Evolutionary conservation across 2,888 invertebrate genomes (phyloP).

Genomic region (Enoplolaimus lenunculus): DNA sequence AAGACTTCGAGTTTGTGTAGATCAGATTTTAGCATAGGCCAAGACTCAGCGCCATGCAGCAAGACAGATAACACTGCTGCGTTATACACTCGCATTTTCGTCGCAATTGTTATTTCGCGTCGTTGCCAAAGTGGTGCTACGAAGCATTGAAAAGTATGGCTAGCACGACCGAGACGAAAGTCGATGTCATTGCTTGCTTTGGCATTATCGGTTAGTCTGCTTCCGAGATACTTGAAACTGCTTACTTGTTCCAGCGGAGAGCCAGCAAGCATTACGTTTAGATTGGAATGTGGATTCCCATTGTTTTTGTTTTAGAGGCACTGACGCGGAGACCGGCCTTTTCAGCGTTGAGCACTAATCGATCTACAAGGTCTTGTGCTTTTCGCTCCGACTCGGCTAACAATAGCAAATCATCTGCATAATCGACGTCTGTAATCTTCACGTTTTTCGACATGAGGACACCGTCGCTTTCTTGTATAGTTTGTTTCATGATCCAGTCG

Average conservation of each 20-base stretch:
- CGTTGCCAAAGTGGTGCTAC: neutral
- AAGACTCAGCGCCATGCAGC: neutral
- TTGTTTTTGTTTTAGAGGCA: neutral
- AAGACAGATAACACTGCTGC: neutral
- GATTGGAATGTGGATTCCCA: neutral
- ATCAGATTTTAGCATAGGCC: neutral
- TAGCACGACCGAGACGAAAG: neutral
- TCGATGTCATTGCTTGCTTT: neutral
- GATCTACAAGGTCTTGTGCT: neutral
- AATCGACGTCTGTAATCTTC: neutral
- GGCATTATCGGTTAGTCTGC: neutral
- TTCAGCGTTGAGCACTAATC: neutral
- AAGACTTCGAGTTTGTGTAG: neutral
- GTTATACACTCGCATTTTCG: neutral
- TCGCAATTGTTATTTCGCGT: neutral
- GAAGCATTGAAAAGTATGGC: neutral
- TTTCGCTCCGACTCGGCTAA: neutral
- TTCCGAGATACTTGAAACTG: neutral
- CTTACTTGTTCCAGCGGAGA: neutral
- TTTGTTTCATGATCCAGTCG: neutral
- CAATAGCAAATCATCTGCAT: neutral
- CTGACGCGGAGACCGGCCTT: neutral
- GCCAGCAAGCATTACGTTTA: neutral
- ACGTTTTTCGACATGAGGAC: neutral
- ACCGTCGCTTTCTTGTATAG: neutral